Evolutionary conservation across 2,888 invertebrate species (phyloP), one percentile per base, ranked within the genome.

Genomic region (Watsonalla binaria): DNA sequence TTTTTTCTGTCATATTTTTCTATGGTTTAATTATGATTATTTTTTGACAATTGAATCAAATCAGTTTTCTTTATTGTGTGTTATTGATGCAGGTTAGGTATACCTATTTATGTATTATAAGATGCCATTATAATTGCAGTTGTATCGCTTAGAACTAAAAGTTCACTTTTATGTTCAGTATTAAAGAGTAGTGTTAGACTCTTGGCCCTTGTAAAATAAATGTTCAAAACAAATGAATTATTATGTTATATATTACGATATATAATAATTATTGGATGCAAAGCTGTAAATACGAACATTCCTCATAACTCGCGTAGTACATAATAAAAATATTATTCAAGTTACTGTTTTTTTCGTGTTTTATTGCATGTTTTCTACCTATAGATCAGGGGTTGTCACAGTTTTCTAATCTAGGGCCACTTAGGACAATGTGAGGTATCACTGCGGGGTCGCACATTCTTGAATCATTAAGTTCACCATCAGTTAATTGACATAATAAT

Each of bases 231-330:
- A 67, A 74, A 72, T 68, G 56, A 60, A 65, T 60, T 62, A 69
- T 66, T 71, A 66, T 72, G 24, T 24, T 24, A 78, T 81, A 84
- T 82, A 78, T 79, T 80, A 82, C 73, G 78, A 72, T n/a, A 35
- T 24, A 48, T 48, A 49, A 37, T 49, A 14, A 37, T 13, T 15
- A 59, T 67, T 62, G 63, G 72, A 80, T 73, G 74, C 77, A 80
- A 84, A 76, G 80, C 85, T 89, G 91, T 91, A 91, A 90, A 91
- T 91, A 90, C 88, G 85, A 88, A 91, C 91, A 91, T 91, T 91
- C 91, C 91, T 91, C 89, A 87, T 82, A 86, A 90, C 84, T 90
- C 84, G 87, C 86, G 90, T 91, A 91, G 91, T 90, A 89, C 86
- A 90, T 90, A 90, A 90, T 90, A 88, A 90, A 75, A 86, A 90